These are phyloP conservation scores for Aradophagus sp. DNA, from an alignment of 1,140 invertebrate species.

Conservation along the genomic window DNA sequence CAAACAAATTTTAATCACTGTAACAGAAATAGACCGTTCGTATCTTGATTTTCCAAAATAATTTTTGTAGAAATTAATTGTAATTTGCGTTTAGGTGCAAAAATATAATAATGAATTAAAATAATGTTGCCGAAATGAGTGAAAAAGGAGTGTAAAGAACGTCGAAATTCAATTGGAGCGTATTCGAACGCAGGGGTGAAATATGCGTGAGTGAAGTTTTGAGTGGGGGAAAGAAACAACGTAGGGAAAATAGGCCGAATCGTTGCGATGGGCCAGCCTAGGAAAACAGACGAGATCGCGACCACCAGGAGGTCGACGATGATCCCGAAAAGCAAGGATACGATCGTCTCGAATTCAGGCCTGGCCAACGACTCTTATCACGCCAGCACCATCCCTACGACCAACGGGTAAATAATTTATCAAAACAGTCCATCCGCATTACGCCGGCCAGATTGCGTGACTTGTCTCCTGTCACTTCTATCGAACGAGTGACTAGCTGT, in stretches of 20 bases:
- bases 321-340: slow-evolving; percentile 60
- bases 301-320: slow-evolving; percentile 52
- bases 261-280: slow-evolving; percentile 36
- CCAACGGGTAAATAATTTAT: slow-evolving; percentile 64
- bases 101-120: too few relatives aligned
- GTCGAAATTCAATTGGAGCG: too few relatives aligned
- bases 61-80: too few relatives aligned
- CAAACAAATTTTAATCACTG: too few relatives aligned
- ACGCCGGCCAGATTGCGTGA: slow-evolving; percentile 7
- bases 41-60: too few relatives aligned
- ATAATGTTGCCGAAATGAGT: too few relatives aligned
- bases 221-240: neutral
- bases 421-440: slow-evolving; percentile 48
- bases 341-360: slow-evolving; percentile 50
- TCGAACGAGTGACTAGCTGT: too few relatives aligned
- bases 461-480: neutral
- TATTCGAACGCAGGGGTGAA: too few relatives aligned
- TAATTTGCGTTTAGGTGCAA: too few relatives aligned
- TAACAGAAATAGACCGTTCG: too few relatives aligned
- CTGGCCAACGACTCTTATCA: slow-evolving; percentile 47
- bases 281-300: slow-evolving; percentile 58
- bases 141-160: too few relatives aligned
- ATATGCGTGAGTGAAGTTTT: neutral
- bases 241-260: neutral
- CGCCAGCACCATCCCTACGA: slow-evolving; percentile 35